Conservation (phyloP, 92 coral and sea anemone genomes). For the Plumapathes pennacea region DNA sequence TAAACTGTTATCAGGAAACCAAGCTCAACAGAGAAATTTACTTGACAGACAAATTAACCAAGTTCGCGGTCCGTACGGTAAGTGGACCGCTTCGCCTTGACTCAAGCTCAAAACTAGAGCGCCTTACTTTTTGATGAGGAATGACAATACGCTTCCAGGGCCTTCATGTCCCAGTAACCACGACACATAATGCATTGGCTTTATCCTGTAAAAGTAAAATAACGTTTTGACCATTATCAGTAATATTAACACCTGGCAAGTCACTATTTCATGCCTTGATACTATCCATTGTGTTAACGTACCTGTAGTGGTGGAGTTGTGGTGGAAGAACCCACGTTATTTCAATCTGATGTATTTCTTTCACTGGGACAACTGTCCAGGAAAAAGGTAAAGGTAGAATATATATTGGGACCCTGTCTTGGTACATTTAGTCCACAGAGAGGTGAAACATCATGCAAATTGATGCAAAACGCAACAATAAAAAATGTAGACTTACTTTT, state of each 20-base stretch:
- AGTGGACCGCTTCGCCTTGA: too few species aligned
- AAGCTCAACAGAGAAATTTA: too few species aligned
- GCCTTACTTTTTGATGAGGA: constrained; percentile 77
- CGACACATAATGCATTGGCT: constrained; percentile 86
- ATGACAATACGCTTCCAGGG: constrained; percentile 84
- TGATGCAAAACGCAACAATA: not conserved
- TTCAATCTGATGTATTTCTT: constrained; percentile 80
- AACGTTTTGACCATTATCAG: not conserved
- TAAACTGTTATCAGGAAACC: too few species aligned
- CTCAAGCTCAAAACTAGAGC: too few species aligned
- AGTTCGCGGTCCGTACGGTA: too few species aligned
- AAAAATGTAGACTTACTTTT: constrained; percentile 54
- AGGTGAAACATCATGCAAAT: not conserved
- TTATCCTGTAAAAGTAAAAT: constrained; percentile 46
- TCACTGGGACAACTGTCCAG: constrained; percentile 72
- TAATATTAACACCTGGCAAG: not conserved
- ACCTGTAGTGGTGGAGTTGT: constrained; percentile 84
- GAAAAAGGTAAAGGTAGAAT: not conserved
- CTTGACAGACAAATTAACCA: too few species aligned
- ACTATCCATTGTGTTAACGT: not conserved
- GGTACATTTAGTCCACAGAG: not conserved
- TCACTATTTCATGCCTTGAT: too few species aligned
- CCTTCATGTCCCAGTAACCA: constrained; percentile 95
- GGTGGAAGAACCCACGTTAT: constrained; percentile 84
- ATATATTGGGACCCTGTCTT: too few species aligned